Percentiles rank a stretch among this genome's conserved stretches.
Conservation (phyloP, 2,113 vertebrate species). For the Chauna torquata region DNA sequence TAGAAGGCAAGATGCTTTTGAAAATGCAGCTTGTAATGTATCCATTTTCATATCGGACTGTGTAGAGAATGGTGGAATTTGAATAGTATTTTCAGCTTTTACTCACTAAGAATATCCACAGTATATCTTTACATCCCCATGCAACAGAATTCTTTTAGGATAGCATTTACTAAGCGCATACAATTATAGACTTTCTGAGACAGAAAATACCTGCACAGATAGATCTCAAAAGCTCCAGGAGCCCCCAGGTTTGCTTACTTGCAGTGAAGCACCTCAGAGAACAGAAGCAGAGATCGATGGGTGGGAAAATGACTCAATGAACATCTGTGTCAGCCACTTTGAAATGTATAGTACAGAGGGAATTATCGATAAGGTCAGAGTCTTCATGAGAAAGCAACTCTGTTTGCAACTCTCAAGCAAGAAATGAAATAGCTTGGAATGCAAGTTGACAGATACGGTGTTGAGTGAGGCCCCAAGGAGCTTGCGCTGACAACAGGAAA, state of each 20-base stretch:
- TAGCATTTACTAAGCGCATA: conserved; percentile 2
- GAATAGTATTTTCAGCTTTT: background rate
- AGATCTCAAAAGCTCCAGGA: background rate
- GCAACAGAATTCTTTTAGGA: conserved; percentile 13
- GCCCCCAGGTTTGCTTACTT: background rate
- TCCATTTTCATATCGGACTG: background rate
- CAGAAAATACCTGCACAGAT: background rate
- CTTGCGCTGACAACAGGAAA: conserved; percentile 28
- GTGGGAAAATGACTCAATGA: background rate
- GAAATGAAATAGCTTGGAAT: conserved; percentile 18
- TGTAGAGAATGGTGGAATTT: background rate
- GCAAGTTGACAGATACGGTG: conserved; percentile 17
- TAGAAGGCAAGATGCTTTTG: background rate
- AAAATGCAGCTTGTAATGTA: background rate
- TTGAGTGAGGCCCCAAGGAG: conserved; percentile 33
- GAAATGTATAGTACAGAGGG: conserved; percentile 29
- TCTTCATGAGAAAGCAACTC: conserved; percentile 4
- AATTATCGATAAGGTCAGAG: conserved; percentile 43
- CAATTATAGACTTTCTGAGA: background rate
- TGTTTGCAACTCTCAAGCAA: conserved; percentile 12
- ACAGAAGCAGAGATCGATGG: background rate
- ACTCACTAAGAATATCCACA: background rate
- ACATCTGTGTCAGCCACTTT: conserved; percentile 25
- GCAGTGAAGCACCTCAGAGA: background rate
- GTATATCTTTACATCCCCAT: background rate